phyloP scores from a whole-genome alignment of 2,113 vertebrate genomes.

The Aptenodytes patagonicus region DNA sequence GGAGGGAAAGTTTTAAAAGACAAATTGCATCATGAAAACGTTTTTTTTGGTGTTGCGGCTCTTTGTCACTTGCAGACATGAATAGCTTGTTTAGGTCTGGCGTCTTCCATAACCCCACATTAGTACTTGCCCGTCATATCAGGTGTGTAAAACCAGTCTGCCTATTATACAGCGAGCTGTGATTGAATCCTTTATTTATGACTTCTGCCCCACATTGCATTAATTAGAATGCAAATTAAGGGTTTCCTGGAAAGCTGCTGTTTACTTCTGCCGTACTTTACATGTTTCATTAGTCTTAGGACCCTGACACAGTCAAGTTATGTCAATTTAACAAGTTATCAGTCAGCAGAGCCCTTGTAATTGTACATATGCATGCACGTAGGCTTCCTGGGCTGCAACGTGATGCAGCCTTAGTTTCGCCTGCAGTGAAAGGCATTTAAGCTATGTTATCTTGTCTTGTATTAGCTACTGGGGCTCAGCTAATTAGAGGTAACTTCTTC shows the following conservation, averaged over 20 bases:
- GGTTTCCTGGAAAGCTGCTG: conserved; percentile 58
- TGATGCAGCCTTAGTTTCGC: neutral
- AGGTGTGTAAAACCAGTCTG: conserved; percentile 28
- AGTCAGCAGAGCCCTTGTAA: neutral
- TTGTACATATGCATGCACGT: neutral
- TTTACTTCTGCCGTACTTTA: conserved; percentile 47
- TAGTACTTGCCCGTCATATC: conserved; percentile 1
- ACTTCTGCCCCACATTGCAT: conserved; percentile 44
- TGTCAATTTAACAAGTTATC: conserved; percentile 50
- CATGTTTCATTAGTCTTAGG: conserved; percentile 59
- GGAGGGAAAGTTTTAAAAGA: neutral
- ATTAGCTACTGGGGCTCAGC: neutral
- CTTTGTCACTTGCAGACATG: neutral
- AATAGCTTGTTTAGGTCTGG: neutral
- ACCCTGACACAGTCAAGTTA: conserved; percentile 13
- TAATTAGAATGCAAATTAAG: conserved; percentile 62
- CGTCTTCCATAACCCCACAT: neutral
- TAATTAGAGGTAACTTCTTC: neutral
- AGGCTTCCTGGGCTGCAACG: neutral
- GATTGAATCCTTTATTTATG: conserved; percentile 60
- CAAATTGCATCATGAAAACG: neutral
- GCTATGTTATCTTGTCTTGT: neutral
- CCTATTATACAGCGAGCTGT: conserved; percentile 16
- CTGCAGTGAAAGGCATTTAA: neutral
- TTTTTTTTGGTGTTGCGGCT: neutral